Evolutionary conservation across 2,888 invertebrate species (phyloP).

Genomic region (Perizoma flavofasciatum): DNA sequence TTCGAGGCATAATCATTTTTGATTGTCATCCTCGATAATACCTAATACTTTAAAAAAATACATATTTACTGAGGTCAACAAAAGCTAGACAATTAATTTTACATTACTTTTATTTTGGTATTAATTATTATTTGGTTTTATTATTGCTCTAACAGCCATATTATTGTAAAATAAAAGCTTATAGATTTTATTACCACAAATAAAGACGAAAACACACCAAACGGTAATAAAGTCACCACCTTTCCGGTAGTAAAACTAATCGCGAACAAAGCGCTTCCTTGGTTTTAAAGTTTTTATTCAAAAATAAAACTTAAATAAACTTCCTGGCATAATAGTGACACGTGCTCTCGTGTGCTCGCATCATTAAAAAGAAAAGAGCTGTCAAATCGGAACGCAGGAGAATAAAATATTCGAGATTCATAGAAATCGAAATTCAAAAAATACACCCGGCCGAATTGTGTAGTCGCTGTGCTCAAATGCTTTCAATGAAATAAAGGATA

Average conservation of each 20-base stretch:
- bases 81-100: not conserved
- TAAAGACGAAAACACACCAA: conserved; percentile 22
- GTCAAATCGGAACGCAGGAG: conserved; percentile 44
- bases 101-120: conserved; percentile 9
- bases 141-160: conserved; percentile 3
- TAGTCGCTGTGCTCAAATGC: conserved; percentile 34
- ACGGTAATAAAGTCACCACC: conserved; percentile 31
- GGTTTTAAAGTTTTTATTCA: conserved; percentile 35
- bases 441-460: conserved; percentile 38
- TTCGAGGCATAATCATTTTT: too few species aligned
- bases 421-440: conserved; percentile 50
- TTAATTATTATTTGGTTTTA: not conserved
- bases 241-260: conserved; percentile 36
- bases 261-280: conserved; percentile 37
- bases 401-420: conserved; percentile 44
- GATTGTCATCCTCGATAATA: too few species aligned
- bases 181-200: conserved; percentile 30
- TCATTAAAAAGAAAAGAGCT: conserved; percentile 44
- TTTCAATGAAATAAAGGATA: conserved; percentile 37
- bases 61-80: too few species aligned
- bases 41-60: too few species aligned
- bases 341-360: conserved; percentile 34
- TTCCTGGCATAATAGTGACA: conserved; percentile 44
- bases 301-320: conserved; percentile 35
- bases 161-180: conserved; percentile 9